phyloP scores from a whole-genome alignment of 2,888 invertebrate species.

The Byasa hedistus region DNA sequence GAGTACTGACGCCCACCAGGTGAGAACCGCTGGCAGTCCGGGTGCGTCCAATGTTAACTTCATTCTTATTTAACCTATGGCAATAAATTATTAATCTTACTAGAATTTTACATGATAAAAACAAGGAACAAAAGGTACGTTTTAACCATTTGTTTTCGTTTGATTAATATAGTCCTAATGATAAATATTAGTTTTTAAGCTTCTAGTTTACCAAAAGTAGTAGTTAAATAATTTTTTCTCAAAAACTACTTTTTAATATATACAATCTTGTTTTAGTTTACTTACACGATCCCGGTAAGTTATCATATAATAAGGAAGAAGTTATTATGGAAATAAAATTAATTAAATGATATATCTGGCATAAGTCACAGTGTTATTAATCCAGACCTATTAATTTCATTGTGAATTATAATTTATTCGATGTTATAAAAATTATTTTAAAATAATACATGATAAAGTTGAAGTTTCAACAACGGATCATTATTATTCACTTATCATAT shows the following conservation, averaged over 20 bases:
- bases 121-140: neutral
- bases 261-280: slow-evolving; percentile 14
- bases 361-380: too few species aligned
- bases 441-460: too few species aligned
- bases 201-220: neutral
- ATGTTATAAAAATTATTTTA: too few species aligned
- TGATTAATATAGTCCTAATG: neutral
- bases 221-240: neutral
- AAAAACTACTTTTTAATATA: neutral
- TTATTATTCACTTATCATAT: too few species aligned
- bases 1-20: slow-evolving; percentile 65
- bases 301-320: neutral
- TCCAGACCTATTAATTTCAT: too few species aligned
- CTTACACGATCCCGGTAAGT: slow-evolving; percentile 11
- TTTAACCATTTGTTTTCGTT: neutral
- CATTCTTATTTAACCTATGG: neutral
- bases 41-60: slow-evolving; percentile 49
- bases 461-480: too few species aligned
- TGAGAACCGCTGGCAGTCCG: slow-evolving; percentile 43
- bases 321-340: too few species aligned
- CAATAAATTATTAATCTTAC: neutral
- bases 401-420: too few species aligned
- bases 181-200: neutral
- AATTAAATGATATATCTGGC: too few species aligned
- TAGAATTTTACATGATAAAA: neutral